A percentile compares a stretch with the other conserved stretches of the same genome.
These are phyloP conservation scores for Cryptoleucopteryx plumbea DNA, from an alignment of 2,113 vertebrate species.

Conservation along the genomic window DNA sequence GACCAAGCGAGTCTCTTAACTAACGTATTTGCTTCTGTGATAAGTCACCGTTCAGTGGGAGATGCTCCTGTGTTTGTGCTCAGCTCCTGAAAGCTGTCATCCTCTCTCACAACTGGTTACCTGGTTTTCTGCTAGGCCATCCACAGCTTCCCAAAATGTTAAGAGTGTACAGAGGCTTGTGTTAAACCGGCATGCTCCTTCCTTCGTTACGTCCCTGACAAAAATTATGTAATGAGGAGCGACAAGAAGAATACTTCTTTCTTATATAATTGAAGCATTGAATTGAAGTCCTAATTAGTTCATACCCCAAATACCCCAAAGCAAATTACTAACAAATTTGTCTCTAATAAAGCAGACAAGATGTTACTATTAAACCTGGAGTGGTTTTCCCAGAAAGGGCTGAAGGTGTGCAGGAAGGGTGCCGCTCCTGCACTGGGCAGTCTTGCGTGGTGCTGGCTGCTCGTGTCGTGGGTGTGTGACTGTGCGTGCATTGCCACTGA, in stretches of 20 bases:
- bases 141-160: not conserved
- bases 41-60: not conserved
- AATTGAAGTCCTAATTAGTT: not conserved
- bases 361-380: not conserved
- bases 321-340: not conserved
- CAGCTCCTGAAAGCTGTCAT: not conserved
- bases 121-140: not conserved
- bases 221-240: not conserved
- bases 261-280: not conserved
- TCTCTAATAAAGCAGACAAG: not conserved
- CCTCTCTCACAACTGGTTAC: not conserved
- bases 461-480: not conserved
- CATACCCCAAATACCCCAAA: not conserved
- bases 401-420: not conserved
- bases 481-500: not conserved
- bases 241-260: not conserved
- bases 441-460: accelerated
- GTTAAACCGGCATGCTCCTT: not conserved
- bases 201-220: not conserved
- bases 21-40: not conserved
- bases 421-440: not conserved
- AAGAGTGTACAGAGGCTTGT: not conserved
- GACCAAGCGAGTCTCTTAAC: not conserved
- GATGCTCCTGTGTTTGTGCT: not conserved
- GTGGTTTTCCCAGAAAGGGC: not conserved